Base-by-base conservation (phyloP, 1,140 invertebrate genomes). In the Dryas iulia region DNA sequence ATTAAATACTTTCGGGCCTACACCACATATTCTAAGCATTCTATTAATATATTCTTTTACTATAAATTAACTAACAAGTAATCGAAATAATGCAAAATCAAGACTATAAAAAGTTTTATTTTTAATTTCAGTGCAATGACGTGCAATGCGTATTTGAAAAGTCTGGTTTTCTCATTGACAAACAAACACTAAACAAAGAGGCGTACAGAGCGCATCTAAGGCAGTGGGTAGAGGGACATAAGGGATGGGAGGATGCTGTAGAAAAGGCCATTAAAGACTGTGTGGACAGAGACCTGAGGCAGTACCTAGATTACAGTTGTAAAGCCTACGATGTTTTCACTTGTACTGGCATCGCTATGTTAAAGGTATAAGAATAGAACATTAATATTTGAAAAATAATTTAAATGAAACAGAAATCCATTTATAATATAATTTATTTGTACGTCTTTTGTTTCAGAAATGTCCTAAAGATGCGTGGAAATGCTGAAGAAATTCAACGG, bases 61-160 rank as follows among this genome's bases (percentile, higher is more conserved):
- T n/a, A n/a, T n/a, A n/a, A n/a, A n/a, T n/a, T n/a, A n/a, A n/a
- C n/a, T n/a, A n/a, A n/a, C n/a, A n/a, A n/a, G n/a, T n/a, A n/a
- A n/a, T n/a, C n/a, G n/a, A n/a, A n/a, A n/a, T n/a, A n/a, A 28
- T 6, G 26, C 6, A 3, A 14, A 35, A 14, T 1, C 39, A 18
- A 39, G 14, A 39, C 0, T 2, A 6, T 39, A 1, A 39, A 3
- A 39, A 14, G 6, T 14, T 21, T 21, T 7, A n/a, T n/a, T 47
- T 47, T 3, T 47, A 21, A 47, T 47, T 65, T 39, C 65, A 91
- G 89, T 91, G 89, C 69, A 82, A 86, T 33, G 87, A 91, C 26
- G 80, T 91, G 0, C 83, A 91, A 69, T 91, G 89, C 57, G 77
- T 84, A 0, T 91, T 91, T 67, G 86, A 91, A 62, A 88, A 86